phyloP scores from a whole-genome alignment of 2,888 invertebrate species.

The Hybos culiciformis region DNA sequence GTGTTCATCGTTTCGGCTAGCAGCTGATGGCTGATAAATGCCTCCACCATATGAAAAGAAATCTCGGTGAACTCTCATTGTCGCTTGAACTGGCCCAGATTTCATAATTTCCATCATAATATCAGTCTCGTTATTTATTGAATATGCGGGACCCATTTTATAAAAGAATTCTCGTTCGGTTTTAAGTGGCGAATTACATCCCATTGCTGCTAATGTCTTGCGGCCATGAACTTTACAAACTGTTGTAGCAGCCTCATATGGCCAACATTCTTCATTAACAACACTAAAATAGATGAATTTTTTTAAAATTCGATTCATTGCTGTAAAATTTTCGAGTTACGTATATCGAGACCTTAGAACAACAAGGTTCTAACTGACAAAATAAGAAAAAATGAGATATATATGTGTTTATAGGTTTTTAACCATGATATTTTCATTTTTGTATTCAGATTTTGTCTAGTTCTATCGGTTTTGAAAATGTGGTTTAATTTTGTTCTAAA shows the following conservation, averaged over 20 bases:
- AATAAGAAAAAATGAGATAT: background rate
- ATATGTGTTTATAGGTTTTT: background rate
- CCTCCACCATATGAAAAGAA: slow-evolving; percentile 84
- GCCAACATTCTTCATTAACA: slow-evolving; percentile 74
- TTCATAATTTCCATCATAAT: slow-evolving; percentile 84
- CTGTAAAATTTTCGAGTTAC: background rate
- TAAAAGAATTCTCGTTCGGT: slow-evolving; percentile 46
- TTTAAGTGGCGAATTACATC: slow-evolving; percentile 40
- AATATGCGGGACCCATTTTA: slow-evolving; percentile 62
- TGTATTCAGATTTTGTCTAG: too few relatives aligned
- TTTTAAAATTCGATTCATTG: background rate
- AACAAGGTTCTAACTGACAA: too few relatives aligned
- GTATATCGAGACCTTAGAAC: background rate
- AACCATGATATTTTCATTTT: too few relatives aligned
- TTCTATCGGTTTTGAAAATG: too few relatives aligned
- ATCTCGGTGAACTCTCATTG: slow-evolving; percentile 80
- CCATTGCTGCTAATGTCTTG: slow-evolving; percentile 33
- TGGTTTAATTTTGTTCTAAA: too few relatives aligned
- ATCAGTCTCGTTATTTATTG: slow-evolving; percentile 60
- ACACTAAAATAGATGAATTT: slow-evolving; percentile 56
- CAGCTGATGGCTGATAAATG: slow-evolving; percentile 56
- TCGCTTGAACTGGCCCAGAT: slow-evolving; percentile 89
- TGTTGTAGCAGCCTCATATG: slow-evolving; percentile 51
- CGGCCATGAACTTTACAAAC: slow-evolving; percentile 48
- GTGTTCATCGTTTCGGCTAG: slow-evolving; percentile 41